Conservation (phyloP, 30 jellyfish, hydroid and myxozoan genomes). For the Cassiopea xamachana region DNA sequence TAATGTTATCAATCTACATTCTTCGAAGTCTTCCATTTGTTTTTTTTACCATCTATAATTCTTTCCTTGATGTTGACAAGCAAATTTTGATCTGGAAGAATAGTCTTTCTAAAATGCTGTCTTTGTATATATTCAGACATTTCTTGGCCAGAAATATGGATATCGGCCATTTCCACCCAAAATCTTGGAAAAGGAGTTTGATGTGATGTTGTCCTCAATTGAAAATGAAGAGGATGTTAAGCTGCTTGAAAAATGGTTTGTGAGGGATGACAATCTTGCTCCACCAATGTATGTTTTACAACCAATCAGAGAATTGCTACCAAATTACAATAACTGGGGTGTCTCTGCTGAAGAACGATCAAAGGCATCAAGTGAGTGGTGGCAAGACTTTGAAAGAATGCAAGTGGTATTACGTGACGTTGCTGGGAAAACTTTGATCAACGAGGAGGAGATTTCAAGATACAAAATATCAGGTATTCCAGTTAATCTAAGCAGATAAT, state of each 20-base stretch:
- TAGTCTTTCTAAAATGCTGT: too few species aligned
- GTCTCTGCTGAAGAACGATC: slow-evolving; percentile 73
- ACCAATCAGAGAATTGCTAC: slow-evolving; percentile 73
- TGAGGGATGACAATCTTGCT: slow-evolving; percentile 70
- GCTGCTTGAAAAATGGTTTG: slow-evolving; percentile 76
- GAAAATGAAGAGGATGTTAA: slow-evolving; percentile 42
- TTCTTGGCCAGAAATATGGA: slow-evolving; percentile 88
- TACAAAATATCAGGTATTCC: slow-evolving; percentile 80
- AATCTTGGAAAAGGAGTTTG: slow-evolving; percentile 74
- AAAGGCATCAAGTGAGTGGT: slow-evolving; percentile 82
- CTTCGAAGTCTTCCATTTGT: too few species aligned
- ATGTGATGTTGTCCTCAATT: slow-evolving; percentile 58
- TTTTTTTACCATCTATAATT: too few species aligned
- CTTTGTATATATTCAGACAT: slow-evolving; percentile 39
- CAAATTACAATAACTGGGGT: slow-evolving; percentile 70
- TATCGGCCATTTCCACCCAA: slow-evolving; percentile 93
- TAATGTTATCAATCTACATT: too few species aligned
- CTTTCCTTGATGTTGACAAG: too few species aligned
- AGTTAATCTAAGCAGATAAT: too few species aligned
- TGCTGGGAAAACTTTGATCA: slow-evolving; percentile 42
- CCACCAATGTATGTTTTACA: slow-evolving; percentile 81
- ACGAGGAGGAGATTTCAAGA: slow-evolving; percentile 37
- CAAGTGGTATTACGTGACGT: slow-evolving; percentile 80
- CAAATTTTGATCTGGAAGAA: too few species aligned
- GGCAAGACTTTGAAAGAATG: slow-evolving; percentile 89